Evolutionary conservation across 1,140 invertebrate species (phyloP).

Genomic region (Achroia grisella): DNA sequence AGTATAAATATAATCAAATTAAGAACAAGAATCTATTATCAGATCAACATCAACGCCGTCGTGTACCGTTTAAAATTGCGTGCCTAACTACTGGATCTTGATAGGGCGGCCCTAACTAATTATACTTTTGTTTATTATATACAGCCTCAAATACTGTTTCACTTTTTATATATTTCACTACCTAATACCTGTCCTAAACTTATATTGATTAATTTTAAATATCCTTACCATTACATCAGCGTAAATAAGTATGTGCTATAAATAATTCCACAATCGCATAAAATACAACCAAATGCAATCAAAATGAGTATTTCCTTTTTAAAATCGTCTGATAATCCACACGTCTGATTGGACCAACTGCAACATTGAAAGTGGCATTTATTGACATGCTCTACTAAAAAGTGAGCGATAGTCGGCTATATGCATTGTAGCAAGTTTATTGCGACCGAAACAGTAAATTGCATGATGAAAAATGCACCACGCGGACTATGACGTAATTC

Average conservation of each 20-base stretch:
- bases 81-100: conserved; percentile 47
- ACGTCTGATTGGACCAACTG: too few relatives aligned
- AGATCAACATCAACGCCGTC: conserved; percentile 36
- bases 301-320: too few relatives aligned
- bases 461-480: conserved; percentile 51
- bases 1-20: conserved; percentile 34
- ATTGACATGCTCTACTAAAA: conserved; percentile 8
- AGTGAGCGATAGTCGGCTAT: neutral
- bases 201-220: too few relatives aligned
- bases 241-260: too few relatives aligned
- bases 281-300: too few relatives aligned
- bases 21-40: conserved; percentile 37
- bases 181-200: too few relatives aligned
- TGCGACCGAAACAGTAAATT: conserved; percentile 34
- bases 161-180: too few relatives aligned
- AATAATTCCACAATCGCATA: too few relatives aligned
- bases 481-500: conserved; percentile 36
- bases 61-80: conserved; percentile 47
- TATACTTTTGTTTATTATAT: conserved; percentile 44
- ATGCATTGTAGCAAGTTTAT: conserved; percentile 16
- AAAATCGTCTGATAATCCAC: too few relatives aligned
- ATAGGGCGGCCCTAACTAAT: conserved; percentile 49
- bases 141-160: conserved; percentile 9
- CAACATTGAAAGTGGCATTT: conserved; percentile 1
- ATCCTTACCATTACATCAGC: too few relatives aligned